Evolutionary conservation across 2,797 vertebrate species (phyloP), one percentile per base, ranked within the genome.

Genomic region (Dendrocincla fuliginosa): DNA sequence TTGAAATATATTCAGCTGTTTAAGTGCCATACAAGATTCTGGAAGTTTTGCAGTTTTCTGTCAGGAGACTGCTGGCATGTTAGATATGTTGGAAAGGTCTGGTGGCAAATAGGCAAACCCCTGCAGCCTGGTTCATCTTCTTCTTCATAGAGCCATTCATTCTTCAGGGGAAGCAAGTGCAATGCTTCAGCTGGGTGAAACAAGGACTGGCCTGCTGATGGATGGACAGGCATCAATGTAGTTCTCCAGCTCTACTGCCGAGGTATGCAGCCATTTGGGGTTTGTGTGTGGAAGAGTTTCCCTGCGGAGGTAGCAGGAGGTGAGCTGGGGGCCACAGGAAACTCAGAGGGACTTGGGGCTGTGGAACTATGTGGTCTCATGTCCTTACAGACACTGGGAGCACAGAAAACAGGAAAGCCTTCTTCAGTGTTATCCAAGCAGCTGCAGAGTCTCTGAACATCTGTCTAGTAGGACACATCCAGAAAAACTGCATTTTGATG

Each of bases 301-400:
- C 18, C 16, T 41, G 47, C 28, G 41, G 64, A 71, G 49, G 69
- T 19, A 42, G 16, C 44, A 52, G 13, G 9, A 25, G 32, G 9
- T 61, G 41, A n/a, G n/a, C 60, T 83, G 60, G 27, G 17, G 70
- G 24, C 32, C n/a, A 73, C 28, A 35, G 6, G 35, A 59, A 32
- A 35, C 27, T 75, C 1, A 0, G 0, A 3, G 56, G 20, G 7
- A 5, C 28, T 57, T 46, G 32, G 6, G 39, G 14, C 32, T 75
- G 46, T 64, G 33, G 28, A 70, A 57, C 16, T 24, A 10, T 41
- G 46, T 64, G 50, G 16, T 53, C 56, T 65, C 1, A 1, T 23
- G 33, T 52, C 39, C 33, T 20, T 42, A 44, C 0, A 1, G 49
- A 47, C 14, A 7, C 9, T 2, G 8, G 23, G 33, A 8, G 3